Conservation (phyloP, 2,113 vertebrate genomes). For the Phoenicopterus ruber region DNA sequence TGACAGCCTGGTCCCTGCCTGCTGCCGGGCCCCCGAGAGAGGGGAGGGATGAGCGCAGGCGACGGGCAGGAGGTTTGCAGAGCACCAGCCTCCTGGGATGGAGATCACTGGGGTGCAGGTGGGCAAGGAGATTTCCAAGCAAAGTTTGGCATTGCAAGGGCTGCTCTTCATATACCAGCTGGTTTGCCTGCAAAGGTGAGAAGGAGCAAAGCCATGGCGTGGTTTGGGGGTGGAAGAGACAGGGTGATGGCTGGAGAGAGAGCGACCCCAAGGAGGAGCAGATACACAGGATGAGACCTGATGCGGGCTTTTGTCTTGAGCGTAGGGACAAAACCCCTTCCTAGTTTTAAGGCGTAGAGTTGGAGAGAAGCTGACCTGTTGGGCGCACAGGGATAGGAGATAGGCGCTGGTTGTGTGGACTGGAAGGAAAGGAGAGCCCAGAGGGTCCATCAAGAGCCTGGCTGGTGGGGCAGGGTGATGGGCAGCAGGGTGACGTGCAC, state of each 20-base stretch:
- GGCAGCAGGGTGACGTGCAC: neutral
- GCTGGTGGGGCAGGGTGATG: neutral
- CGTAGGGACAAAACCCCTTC: neutral
- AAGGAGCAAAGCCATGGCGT: neutral
- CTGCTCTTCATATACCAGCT: neutral
- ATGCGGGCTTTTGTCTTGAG: neutral
- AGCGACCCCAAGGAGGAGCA: neutral
- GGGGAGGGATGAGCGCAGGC: neutral
- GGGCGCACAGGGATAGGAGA: rapidly evolving
- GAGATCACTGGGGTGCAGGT: neutral
- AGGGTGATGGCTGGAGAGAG: neutral
- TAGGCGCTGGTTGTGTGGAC: neutral
- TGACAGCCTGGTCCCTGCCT: neutral
- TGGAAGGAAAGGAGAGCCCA: neutral
- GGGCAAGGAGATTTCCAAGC: neutral
- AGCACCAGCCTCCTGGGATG: neutral
- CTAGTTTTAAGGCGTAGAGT: neutral
- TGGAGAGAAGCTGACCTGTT: neutral
- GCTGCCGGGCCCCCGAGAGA: neutral
- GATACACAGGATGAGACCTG: neutral
- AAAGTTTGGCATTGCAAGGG: neutral
- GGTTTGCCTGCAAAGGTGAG: neutral
- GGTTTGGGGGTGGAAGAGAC: neutral
- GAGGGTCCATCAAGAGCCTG: neutral
- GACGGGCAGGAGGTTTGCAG: neutral